Evolutionary conservation across 2,888 invertebrate genomes (phyloP).

Genomic region (Eubasilissa splendida): DNA sequence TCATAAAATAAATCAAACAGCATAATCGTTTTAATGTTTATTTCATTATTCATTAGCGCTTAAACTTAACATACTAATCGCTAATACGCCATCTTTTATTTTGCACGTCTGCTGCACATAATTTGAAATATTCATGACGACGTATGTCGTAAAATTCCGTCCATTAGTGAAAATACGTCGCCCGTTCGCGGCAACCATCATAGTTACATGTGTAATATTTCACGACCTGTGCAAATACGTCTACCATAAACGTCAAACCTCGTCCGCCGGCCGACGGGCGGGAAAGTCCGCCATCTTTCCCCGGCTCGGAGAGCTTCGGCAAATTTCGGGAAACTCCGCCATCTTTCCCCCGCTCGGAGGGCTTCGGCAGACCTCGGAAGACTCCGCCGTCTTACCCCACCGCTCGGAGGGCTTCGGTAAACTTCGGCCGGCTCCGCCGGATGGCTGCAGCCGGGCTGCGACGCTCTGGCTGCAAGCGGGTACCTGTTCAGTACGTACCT

Average conservation of each 20-base stretch:
- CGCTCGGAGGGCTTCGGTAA: neutral
- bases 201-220: neutral
- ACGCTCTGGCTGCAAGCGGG: conserved; percentile 17
- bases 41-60: too few relatives aligned
- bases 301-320: conserved; percentile 5
- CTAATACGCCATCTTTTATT: too few relatives aligned
- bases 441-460: conserved; percentile 2
- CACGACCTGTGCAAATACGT: neutral
- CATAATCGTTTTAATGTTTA: too few relatives aligned
- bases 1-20: too few relatives aligned
- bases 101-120: too few relatives aligned
- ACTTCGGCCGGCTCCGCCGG: neutral
- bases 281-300: conserved; percentile 6
- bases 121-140: too few relatives aligned
- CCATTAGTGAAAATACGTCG: neutral
- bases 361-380: conserved; percentile 11
- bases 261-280: conserved; percentile 14
- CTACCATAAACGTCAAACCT: neutral
- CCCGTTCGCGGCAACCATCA: neutral
- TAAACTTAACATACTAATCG: too few relatives aligned
- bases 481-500: too few relatives aligned
- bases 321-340: conserved; percentile 15
- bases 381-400: neutral
- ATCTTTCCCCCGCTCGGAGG: neutral
- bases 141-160: too few relatives aligned